Percentiles rank a stretch among this genome's conserved stretches.
Evolutionary conservation across 1,140 invertebrate species (phyloP).

Genomic region (Brachionus angularis): DNA sequence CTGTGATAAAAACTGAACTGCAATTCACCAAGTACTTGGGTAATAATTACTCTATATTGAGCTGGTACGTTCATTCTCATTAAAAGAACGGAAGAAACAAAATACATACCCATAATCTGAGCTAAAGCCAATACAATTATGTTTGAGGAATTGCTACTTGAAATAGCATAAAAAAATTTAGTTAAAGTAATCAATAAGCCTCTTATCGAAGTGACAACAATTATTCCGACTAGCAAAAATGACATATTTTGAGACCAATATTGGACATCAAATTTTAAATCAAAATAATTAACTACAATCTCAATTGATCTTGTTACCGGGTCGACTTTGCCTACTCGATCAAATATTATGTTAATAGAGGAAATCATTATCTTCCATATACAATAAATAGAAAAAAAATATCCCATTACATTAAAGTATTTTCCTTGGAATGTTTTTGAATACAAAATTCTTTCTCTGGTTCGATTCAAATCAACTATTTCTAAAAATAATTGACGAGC

Average conservation of each 20-base stretch:
- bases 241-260: conserved; percentile 99
- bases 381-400: conserved; percentile 98
- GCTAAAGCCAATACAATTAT: conserved; percentile 93
- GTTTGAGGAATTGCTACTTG: conserved; percentile 97
- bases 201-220: conserved; percentile 93
- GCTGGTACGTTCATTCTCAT: conserved; percentile 99
- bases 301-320: conserved; percentile 93
- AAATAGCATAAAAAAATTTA: conserved; percentile 99
- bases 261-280: conserved; percentile 88
- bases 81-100: conserved; percentile 91
- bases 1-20: conserved; percentile 99
- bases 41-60: conserved; percentile 93
- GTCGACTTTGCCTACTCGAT: conserved; percentile 95
- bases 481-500: conserved; percentile 90
- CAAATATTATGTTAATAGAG: conserved; percentile 90
- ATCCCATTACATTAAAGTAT: conserved; percentile 97
- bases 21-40: conserved; percentile 90
- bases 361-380: conserved; percentile 98
- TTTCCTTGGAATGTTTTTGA: conserved; percentile 93
- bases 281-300: conserved; percentile 93
- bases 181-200: conserved; percentile 90
- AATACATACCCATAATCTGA: conserved; percentile 99
- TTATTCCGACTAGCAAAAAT: conserved; percentile 92
- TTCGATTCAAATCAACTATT: conserved; percentile 75
- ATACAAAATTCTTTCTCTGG: conserved; percentile 76